Base-by-base conservation (phyloP, 2,113 vertebrate species). In the Microtus pennsylvanicus region DNA sequence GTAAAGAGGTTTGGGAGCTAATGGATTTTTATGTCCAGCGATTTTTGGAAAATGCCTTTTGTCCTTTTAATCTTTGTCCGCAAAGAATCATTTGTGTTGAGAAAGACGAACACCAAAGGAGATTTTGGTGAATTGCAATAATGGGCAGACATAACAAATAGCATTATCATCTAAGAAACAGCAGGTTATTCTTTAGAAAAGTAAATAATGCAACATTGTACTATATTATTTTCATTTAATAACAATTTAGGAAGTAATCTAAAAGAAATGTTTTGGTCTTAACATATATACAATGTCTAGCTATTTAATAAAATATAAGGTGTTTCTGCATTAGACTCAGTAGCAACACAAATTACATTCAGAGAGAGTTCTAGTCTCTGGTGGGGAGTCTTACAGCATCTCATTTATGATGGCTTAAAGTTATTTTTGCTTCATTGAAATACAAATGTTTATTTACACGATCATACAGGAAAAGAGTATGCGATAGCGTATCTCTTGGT, bases 301-400 rank as follows among this genome's bases (percentile, higher is more conserved):
- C 58, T 96, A 61, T 45, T 95, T 95, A 94, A 89, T 93, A 93
- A 95, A 96, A 96, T 89, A 93, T 63, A 72, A 93, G 28, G 78
- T 22, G 14, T 30, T 78, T 26, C 67, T 89, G 19, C 95, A 70
- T 97, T 97, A 93, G 63, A 88, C 70, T 95, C 30, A 83, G 38
- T 58, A 76, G 35, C 55, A 88, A 76, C 85, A 95, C n/a, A 93
- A 87, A 89, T 74, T 82, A 10, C 35, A 70, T 45, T 47, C n/a
- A 85, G 82, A 91, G n/a, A 95, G 42, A 92, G 75, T 90, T 10
- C 47, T 88, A 77, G 61, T 91, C 77, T 91, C 26, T 65, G 11
- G 87, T 58, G 69, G 47, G 61, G 24, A 94, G 72, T n/a, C 58
- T 90, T 96, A 55, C 24, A 87, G 50, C 87, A 13, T 63, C 30